A percentile compares a stretch with the other conserved stretches of the same genome.
phyloP scores from a whole-genome alignment of 2,113 vertebrate genomes.

The Puntigrus tetrazona region DNA sequence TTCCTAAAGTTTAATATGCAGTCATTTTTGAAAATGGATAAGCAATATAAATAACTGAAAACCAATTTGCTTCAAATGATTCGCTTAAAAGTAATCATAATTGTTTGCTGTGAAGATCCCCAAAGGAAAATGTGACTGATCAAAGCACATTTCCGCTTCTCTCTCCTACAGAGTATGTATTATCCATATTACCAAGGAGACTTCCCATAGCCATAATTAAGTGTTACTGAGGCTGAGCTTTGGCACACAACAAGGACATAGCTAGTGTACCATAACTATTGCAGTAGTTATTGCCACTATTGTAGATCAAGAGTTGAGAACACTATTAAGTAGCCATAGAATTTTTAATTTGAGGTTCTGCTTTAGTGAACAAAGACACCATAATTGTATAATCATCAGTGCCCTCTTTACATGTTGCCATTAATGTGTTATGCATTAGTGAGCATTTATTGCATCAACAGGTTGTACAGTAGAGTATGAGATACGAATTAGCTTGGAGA shows the following conservation, averaged over 20 bases:
- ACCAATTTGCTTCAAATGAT: not conserved
- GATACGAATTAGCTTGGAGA: not conserved
- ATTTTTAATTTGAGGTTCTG: not conserved
- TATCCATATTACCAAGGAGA: slow-evolving; percentile 15
- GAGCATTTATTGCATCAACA: not conserved
- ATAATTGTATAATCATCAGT: not conserved
- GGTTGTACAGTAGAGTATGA: not conserved
- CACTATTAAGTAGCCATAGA: not conserved
- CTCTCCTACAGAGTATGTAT: not conserved
- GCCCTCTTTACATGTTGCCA: not conserved
- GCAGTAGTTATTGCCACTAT: no score
- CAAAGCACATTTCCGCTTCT: not conserved
- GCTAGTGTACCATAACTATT: not conserved
- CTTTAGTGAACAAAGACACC: not conserved
- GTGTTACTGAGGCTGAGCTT: slow-evolving; percentile 5
- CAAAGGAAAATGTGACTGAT: not conserved
- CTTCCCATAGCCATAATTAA: not conserved
- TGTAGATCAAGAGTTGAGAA: not conserved
- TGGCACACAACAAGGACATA: not conserved
- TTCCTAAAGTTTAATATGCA: not conserved
- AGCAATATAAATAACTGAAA: not conserved
- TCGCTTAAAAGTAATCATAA: not conserved
- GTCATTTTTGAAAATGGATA: not conserved
- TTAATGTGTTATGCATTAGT: not conserved
- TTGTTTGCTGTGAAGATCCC: not conserved